Conservation (phyloP, 2,888 invertebrate genomes). For the Apotomis turbidana region DNA sequence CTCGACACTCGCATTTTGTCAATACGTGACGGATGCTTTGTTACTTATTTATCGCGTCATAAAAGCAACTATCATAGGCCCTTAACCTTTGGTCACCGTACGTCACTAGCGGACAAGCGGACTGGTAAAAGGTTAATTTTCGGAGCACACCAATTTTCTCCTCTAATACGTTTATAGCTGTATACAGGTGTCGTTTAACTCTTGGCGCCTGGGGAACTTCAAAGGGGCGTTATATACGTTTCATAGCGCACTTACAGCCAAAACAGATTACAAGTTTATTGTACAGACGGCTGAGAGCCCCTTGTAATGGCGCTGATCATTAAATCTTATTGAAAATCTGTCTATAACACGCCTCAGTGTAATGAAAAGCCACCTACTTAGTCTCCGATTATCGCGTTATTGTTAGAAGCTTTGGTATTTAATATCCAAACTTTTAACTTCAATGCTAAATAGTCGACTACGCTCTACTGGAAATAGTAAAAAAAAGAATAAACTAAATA, state of each 20-base stretch:
- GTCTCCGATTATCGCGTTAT: conserved; percentile 7
- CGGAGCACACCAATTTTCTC: neutral
- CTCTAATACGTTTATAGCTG: neutral
- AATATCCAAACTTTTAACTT: no score
- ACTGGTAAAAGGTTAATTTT: no score
- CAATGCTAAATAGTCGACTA: no score
- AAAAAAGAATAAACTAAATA: no score
- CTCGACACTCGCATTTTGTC: no score
- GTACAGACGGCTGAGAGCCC: conserved; percentile 6
- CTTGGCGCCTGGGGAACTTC: neutral
- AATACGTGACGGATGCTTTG: no score
- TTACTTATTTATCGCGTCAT: no score
- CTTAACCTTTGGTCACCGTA: no score
- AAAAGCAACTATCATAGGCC: no score
- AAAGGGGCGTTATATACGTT: neutral
- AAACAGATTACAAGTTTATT: conserved; percentile 23
- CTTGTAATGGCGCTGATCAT: conserved; percentile 26
- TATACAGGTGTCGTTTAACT: neutral
- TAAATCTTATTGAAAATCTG: conserved; percentile 36
- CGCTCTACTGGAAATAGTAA: no score
- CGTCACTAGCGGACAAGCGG: no score
- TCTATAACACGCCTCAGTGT: conserved; percentile 27
- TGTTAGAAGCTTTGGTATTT: neutral
- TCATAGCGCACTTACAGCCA: neutral
- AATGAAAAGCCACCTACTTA: conserved; percentile 19